Base-by-base conservation (phyloP, 1,140 invertebrate species). In the Psilanteris sp. region DNA sequence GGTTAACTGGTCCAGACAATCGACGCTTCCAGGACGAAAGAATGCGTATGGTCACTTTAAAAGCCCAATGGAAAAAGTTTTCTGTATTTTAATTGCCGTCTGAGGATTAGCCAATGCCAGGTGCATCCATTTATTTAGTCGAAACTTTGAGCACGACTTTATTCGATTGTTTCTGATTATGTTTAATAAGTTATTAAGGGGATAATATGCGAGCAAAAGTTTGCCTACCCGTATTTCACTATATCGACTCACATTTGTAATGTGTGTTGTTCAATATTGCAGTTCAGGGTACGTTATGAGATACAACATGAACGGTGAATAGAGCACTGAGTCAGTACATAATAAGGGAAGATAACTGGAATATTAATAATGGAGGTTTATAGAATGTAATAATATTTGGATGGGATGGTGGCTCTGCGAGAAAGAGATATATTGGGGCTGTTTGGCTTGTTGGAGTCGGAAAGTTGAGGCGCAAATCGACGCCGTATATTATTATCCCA, bases 1-100 rank as follows among this genome's bases (percentile, higher is more conserved):
- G 70, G 76, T 66, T 78, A 78, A 73, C 76, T 74, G 62, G 66
- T 73, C 57, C 57, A 70, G 76, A 78, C 76, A 70, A 74, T 78
- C 64, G 70, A 44, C 59, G 52, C 64, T 70, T 64, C 64, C 70
- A 57, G 31, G 18, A 15, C 44, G 61, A 26, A 27, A 29, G 31
- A 61, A 68, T 34, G 27, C 59, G 29, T 59, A 59, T 52, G 62
- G 72, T 75, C 62, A 57, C 46, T 68, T 68, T 61, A 41, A 67
- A 62, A 62, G 29, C 43, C 22, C 50, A 11, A 24, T 32, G 46
- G 31, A 52, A 66, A 11, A 31, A 32, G 27, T 27, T 39, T 43
- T 5, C 2, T 10, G 9, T 59, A 67, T 61, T 74, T 20, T 50
- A 54, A 61, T 59, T 57, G 50, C 4, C 29, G 29, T 52, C 48